phyloP scores from a whole-genome alignment of 92 coral and sea anemone genomes.

The Umimayanthus chanpuru region DNA sequence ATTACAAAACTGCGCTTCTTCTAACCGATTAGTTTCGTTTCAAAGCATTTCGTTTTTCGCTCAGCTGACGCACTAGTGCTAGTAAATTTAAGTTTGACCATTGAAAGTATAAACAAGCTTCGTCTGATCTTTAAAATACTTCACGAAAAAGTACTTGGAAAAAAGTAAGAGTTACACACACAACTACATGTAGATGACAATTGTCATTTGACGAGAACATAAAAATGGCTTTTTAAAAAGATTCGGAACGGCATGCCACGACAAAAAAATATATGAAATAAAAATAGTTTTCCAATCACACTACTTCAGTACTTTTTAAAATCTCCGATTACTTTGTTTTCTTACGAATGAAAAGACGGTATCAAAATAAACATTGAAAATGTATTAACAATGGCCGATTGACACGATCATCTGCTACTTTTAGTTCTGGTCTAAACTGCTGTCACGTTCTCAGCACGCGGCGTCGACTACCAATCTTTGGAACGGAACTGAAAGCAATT shows the following conservation, averaged over 20 bases:
- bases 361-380: slow-evolving; percentile 14
- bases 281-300: slow-evolving; percentile 12
- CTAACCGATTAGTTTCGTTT: no score
- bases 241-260: neutral
- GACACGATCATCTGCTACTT: slow-evolving; percentile 23
- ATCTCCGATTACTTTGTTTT: slow-evolving; percentile 21
- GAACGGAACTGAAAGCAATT: slow-evolving; percentile 20
- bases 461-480: slow-evolving; percentile 41
- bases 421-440: slow-evolving; percentile 20
- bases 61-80: no score
- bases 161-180: no score
- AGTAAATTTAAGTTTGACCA: no score
- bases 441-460: slow-evolving; percentile 34
- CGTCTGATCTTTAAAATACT: no score
- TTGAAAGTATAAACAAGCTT: no score
- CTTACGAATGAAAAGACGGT: slow-evolving; percentile 18
- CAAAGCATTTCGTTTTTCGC: no score
- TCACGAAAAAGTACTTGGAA: no score
- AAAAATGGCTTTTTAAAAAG: no score
- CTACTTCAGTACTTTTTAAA: slow-evolving; percentile 23
- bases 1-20: no score
- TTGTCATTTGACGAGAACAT: no score
- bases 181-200: no score
- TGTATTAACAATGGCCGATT: slow-evolving; percentile 21
- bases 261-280: slow-evolving; percentile 12